Evolutionary conservation across 2,113 vertebrate species (phyloP).

Genomic region (Peromyscus polionotus): DNA sequence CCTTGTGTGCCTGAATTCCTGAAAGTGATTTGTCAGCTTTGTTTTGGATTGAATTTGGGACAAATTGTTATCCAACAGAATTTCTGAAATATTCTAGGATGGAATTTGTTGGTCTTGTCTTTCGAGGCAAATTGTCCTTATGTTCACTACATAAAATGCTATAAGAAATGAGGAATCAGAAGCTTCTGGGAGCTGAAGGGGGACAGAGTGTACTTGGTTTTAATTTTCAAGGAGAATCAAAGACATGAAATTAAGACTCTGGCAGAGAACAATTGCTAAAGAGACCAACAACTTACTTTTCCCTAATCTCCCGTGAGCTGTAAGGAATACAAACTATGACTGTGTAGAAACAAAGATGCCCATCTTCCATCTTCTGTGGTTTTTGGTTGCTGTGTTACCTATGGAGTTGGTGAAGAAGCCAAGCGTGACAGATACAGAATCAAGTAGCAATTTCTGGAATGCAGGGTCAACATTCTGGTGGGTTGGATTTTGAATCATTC

Average conservation of each 20-base stretch:
- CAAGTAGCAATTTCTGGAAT: constrained; percentile 83
- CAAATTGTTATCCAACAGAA: not conserved
- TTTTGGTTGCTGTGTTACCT: constrained; percentile 82
- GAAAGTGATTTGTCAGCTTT: constrained; percentile 44
- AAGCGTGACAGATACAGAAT: constrained; percentile 83
- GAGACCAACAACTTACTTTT: constrained; percentile 65
- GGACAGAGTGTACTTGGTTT: not conserved
- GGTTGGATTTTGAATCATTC: constrained; percentile 87
- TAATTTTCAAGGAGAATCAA: constrained; percentile 64
- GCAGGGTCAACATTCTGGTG: constrained; percentile 81
- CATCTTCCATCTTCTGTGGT: constrained; percentile 79
- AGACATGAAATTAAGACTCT: constrained; percentile 64
- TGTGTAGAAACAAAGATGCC: constrained; percentile 78
- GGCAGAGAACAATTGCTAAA: constrained; percentile 26
- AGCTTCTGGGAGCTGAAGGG: constrained; percentile 39
- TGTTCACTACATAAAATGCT: constrained; percentile 59
- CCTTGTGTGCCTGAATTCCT: constrained; percentile 1
- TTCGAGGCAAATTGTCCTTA: constrained; percentile 71
- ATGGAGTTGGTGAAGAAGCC: constrained; percentile 83
- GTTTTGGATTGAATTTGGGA: constrained; percentile 18
- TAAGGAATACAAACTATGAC: constrained; percentile 68
- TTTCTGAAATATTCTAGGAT: constrained; percentile 3
- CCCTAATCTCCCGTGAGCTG: constrained; percentile 58
- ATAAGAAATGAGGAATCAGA: constrained; percentile 49
- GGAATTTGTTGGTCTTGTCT: constrained; percentile 61